Evolutionary conservation across 2,888 invertebrate species (phyloP).

Genomic region (Seira musarum): DNA sequence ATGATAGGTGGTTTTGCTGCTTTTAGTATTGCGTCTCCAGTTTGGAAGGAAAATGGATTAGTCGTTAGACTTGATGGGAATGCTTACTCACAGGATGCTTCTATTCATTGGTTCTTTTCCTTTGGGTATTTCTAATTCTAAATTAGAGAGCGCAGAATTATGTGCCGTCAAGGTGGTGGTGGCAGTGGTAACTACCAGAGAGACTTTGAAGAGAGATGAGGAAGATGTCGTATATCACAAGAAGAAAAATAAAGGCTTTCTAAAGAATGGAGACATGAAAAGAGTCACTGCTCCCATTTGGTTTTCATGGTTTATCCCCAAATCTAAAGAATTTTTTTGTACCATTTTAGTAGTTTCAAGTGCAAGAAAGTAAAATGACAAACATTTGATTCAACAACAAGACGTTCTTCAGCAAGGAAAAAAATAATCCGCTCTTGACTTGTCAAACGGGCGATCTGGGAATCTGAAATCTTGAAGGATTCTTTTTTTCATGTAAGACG

Average conservation of each 20-base stretch:
- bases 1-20: too few species aligned
- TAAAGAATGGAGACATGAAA: constrained; percentile 1
- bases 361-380: constrained; percentile 30
- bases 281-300: constrained; percentile 26
- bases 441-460: constrained; percentile 36
- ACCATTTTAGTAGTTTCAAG: not conserved
- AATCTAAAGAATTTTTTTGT: constrained; percentile 17
- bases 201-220: not conserved
- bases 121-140: too few species aligned
- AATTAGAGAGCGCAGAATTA: too few species aligned
- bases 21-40: too few species aligned
- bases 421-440: constrained; percentile 35
- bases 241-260: not conserved
- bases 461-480: constrained; percentile 24
- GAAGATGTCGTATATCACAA: not conserved
- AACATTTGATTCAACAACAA: constrained; percentile 31
- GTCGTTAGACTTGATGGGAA: too few species aligned
- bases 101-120: too few species aligned
- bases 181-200: not conserved
- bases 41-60: too few species aligned
- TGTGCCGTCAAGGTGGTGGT: constrained; percentile 6
- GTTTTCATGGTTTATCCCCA: constrained; percentile 34
- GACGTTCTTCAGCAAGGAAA: constrained; percentile 22
- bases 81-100: too few species aligned
- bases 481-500: not conserved